Conservation (phyloP, 2,888 invertebrate species). For the Acronicta psi region DNA sequence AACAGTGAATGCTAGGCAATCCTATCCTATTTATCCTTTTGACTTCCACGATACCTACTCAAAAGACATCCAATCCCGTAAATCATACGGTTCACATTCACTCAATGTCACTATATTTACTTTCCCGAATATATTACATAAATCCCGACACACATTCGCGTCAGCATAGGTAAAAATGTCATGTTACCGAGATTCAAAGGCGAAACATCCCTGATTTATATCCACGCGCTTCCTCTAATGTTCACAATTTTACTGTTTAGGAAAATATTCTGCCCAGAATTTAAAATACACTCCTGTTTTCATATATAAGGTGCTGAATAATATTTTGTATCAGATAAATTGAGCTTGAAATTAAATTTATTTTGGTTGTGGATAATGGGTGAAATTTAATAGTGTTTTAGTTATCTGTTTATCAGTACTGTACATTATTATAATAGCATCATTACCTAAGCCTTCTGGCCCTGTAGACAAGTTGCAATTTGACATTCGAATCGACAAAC, state of each 20-base stretch:
- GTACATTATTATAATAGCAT: too few species aligned
- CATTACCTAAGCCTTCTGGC: too few species aligned
- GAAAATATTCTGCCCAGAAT: constrained; percentile 6
- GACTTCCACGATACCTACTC: not conserved
- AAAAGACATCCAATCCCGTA: not conserved
- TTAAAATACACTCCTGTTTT: constrained; percentile 31
- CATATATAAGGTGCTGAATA: constrained; percentile 13
- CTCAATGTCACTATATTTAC: constrained; percentile 16
- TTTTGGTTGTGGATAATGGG: constrained; percentile 27
- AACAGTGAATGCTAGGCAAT: too few species aligned
- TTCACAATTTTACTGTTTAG: constrained; percentile 28
- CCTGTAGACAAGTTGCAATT: too few species aligned
- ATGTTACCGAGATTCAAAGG: constrained; percentile 24
- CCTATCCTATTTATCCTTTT: not conserved
- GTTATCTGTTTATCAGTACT: too few species aligned
- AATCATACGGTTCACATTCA: not conserved
- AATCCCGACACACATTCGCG: constrained; percentile 4
- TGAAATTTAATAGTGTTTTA: not conserved
- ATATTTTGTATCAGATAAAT: constrained; percentile 38
- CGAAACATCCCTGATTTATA: constrained; percentile 27
- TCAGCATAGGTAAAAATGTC: constrained; percentile 16
- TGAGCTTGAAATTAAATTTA: constrained; percentile 37
- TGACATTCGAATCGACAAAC: too few species aligned
- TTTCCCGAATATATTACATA: constrained; percentile 2
- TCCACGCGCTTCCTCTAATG: constrained; percentile 10